Evolutionary conservation across 92 coral and sea anemone species (phyloP).

Genomic region (Phenganax subtilis): DNA sequence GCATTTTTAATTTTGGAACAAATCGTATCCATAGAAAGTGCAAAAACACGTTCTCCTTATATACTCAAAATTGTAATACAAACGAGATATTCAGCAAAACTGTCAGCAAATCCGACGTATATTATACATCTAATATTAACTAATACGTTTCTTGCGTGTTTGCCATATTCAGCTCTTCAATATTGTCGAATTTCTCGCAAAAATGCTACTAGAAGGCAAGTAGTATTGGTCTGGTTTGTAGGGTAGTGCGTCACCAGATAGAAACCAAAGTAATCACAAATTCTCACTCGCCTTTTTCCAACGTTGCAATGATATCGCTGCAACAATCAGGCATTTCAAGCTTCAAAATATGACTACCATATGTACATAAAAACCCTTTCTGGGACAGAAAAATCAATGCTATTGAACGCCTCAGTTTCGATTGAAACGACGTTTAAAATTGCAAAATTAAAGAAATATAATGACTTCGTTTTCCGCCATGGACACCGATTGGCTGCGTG

Average conservation of each 20-base stretch:
- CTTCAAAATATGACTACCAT: not conserved
- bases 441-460: not conserved
- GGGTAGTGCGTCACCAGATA: conserved; percentile 15
- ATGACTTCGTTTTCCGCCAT: conserved; percentile 29
- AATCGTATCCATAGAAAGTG: not conserved
- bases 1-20: too few species aligned
- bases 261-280: not conserved
- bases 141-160: not conserved
- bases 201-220: not conserved
- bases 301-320: conserved; percentile 76
- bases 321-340: conserved; percentile 93
- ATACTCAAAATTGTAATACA: not conserved
- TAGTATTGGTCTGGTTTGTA: not conserved
- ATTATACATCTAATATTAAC: not conserved
- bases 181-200: not conserved
- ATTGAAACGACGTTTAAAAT: conserved; percentile 7
- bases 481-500: conserved; percentile 1
- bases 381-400: not conserved
- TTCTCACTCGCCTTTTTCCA: conserved; percentile 71
- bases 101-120: not conserved
- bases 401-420: not conserved
- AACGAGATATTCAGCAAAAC: not conserved
- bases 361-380: conserved; percentile 6
- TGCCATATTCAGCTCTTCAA: not conserved
- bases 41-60: not conserved